These are phyloP conservation scores for Gymnosoma rotundatum DNA, from an alignment of 2,888 invertebrate species.

Conservation along the genomic window DNA sequence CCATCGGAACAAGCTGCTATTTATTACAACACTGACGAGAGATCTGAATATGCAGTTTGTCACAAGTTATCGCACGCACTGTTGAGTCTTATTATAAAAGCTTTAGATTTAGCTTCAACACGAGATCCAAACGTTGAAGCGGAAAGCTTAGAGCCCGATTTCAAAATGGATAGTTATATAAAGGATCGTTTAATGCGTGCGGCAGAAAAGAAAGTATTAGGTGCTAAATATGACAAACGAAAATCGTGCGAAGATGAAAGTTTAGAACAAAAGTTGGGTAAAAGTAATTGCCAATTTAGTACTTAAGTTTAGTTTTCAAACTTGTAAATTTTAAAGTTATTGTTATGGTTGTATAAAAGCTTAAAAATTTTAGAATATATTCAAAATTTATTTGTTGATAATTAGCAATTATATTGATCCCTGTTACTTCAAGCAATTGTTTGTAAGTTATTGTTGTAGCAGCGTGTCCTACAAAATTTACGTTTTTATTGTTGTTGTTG, in stretches of 20 bases:
- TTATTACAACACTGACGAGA: slow-evolving; percentile 77
- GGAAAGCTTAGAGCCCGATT: slow-evolving; percentile 72
- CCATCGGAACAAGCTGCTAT: slow-evolving; percentile 76
- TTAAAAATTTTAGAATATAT: too few species aligned
- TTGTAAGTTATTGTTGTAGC: too few species aligned
- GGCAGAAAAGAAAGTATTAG: slow-evolving; percentile 77
- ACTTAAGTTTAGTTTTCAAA: too few species aligned
- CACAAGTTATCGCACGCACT: slow-evolving; percentile 78
- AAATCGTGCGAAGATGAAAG: not conserved
- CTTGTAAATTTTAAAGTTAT: too few species aligned
- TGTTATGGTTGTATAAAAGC: too few species aligned
- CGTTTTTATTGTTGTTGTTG: too few species aligned
- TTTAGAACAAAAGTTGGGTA: too few species aligned
- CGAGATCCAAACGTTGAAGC: slow-evolving; percentile 72
- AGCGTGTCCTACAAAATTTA: too few species aligned
- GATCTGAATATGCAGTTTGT: slow-evolving; percentile 77
- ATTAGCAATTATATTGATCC: too few species aligned
- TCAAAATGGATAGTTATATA: slow-evolving; percentile 78
- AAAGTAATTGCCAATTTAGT: too few species aligned
- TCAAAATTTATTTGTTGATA: too few species aligned
- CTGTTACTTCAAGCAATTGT: too few species aligned
- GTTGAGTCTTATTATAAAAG: slow-evolving; percentile 78
- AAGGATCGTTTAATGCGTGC: slow-evolving; percentile 79
- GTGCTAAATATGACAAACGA: not conserved
- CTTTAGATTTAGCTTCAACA: slow-evolving; percentile 76